Evolutionary conservation across 2,797 vertebrate genomes (phyloP).

Genomic region (Paguma larvata): DNA sequence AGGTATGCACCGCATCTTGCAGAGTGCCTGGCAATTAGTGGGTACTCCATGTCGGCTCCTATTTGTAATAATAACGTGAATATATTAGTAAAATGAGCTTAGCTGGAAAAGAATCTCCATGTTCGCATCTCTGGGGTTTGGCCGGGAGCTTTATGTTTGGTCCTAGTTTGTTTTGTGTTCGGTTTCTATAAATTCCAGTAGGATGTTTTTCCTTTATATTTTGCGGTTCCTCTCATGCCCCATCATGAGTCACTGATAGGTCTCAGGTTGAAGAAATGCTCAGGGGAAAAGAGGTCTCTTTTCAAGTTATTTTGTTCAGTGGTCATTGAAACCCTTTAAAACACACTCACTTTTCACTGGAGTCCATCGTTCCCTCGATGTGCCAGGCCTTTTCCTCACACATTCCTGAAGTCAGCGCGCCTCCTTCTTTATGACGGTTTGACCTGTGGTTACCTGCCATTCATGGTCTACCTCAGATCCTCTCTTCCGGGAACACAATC

Average conservation of each 20-base stretch:
- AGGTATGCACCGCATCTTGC: neutral
- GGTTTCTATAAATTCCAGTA: neutral
- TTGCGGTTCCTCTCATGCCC: neutral
- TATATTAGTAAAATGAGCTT: neutral
- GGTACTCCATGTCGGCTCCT: neutral
- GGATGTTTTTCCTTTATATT: neutral
- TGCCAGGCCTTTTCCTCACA: neutral
- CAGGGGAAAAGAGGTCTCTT: slow-evolving; percentile 25
- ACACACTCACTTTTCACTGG: neutral
- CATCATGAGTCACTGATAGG: neutral
- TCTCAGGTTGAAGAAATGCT: slow-evolving; percentile 56
- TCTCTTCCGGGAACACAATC: neutral
- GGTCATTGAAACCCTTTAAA: slow-evolving; percentile 48
- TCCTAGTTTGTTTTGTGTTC: slow-evolving; percentile 29
- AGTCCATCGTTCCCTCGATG: neutral
- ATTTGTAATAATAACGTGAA: neutral
- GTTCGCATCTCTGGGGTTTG: slow-evolving; percentile 18
- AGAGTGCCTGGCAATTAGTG: neutral
- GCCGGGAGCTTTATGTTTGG: slow-evolving; percentile 2
- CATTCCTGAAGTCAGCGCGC: neutral
- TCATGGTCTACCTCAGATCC: neutral
- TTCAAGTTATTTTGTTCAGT: slow-evolving; percentile 36
- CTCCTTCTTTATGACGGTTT: neutral
- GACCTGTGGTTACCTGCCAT: neutral
- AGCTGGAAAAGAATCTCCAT: neutral